A percentile compares a stretch with the other conserved stretches of the same genome.
These are phyloP conservation scores for Globodera rostochiensis DNA, from an alignment of 1,140 invertebrate genomes.

Conservation along the genomic window DNA sequence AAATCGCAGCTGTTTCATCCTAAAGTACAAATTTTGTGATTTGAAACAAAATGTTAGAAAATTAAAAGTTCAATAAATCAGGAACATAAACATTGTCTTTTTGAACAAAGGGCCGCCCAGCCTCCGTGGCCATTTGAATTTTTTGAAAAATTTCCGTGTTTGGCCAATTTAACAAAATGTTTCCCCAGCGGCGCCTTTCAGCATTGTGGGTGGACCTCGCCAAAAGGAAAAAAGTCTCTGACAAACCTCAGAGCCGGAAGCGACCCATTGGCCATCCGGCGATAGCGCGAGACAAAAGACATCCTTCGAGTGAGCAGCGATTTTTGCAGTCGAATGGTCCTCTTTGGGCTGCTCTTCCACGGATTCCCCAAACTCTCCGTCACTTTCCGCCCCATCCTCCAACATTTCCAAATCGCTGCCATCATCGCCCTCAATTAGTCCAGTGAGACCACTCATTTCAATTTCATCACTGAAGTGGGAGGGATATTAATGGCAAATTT, in stretches of 20 bases:
- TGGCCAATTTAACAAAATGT: no score
- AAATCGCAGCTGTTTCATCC: slow-evolving; percentile 41
- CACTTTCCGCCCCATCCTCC: background rate
- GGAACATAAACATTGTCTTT: background rate
- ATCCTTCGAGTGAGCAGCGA: slow-evolving; percentile 42
- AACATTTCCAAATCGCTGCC: background rate
- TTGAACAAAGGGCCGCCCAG: background rate
- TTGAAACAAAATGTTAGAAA: no score
- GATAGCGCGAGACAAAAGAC: slow-evolving; percentile 43
- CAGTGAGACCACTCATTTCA: background rate
- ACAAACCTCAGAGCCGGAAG: slow-evolving; percentile 35
- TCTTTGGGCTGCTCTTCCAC: slow-evolving; percentile 1
- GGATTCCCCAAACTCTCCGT: slow-evolving; percentile 7
- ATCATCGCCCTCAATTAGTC: background rate
- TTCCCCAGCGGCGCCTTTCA: no score
- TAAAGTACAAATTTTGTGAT: background rate
- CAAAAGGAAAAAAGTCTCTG: background rate
- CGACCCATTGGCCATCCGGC: slow-evolving; percentile 19
- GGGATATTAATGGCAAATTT: no score
- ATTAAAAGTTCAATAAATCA: no score
- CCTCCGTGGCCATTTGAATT: no score
- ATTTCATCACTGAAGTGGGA: background rate
- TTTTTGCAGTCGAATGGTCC: slow-evolving; percentile 31
- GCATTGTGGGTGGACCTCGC: no score
- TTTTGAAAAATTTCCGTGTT: no score